phyloP scores from a whole-genome alignment of 1,140 invertebrate genomes.

The Aphelinus atriplicis region DNA sequence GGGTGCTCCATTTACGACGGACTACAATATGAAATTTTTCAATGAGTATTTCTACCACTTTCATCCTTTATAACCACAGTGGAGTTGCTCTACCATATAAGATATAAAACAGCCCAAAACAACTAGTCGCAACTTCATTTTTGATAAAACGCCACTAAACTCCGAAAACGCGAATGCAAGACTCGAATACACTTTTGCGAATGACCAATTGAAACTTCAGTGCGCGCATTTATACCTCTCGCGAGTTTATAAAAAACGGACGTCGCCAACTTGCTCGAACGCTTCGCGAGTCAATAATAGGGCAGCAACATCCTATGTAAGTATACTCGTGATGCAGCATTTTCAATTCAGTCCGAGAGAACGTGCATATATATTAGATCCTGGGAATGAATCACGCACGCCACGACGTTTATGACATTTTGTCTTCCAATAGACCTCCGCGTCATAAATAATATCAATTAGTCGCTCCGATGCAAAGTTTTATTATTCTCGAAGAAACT shows the following conservation, averaged over 20 bases:
- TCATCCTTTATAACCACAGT: not conserved
- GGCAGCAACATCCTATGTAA: not conserved
- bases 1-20: not conserved
- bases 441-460: constrained; percentile 16
- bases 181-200: constrained; percentile 19
- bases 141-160: constrained; percentile 6
- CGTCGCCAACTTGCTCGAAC: constrained; percentile 4
- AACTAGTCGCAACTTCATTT: constrained; percentile 22
- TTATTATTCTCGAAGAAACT: constrained; percentile 23
- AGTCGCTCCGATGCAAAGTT: not conserved
- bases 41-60: not conserved
- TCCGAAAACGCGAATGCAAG: constrained; percentile 1
- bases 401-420: not conserved
- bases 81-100: constrained; percentile 1
- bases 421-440: constrained; percentile 5
- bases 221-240: constrained; percentile 25
- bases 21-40: not conserved
- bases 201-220: constrained; percentile 36
- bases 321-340: constrained; percentile 10
- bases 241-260: not conserved
- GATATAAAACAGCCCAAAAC: constrained; percentile 1
- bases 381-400: not conserved
- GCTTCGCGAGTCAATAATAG: constrained; percentile 7
- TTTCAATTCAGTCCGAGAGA: constrained; percentile 12
- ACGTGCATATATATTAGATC: not conserved